Evolutionary conservation across 2,113 vertebrate genomes (phyloP), one percentile per base, ranked within the genome.

Genomic region (Ptilonorhynchus violaceus): DNA sequence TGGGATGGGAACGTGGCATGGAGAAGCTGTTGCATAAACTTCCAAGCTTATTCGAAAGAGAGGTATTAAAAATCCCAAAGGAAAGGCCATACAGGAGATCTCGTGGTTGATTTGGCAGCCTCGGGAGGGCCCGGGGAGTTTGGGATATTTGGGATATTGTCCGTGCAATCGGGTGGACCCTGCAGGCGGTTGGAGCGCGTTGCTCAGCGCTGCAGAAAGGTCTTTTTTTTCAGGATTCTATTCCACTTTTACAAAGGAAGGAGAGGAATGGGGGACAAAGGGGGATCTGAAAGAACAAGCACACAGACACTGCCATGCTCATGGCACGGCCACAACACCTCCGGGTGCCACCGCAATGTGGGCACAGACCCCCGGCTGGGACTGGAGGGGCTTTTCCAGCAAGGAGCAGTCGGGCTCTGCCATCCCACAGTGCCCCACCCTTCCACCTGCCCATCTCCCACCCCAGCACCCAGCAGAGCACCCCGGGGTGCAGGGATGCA

Each of bases 61-160:
- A 94, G 87, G 95, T 74, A 89, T 87, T 39, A 24, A 64, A 78
- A 79, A 56, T 81, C 69, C 64, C 83, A 33, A 67, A 89, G 89
- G 77, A 75, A 95, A 94, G 80, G 83, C 91, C 84, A 44, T 63
- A 27, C 24, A 13, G 86, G 86, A 95, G 64, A 63, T 70, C 27
- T 77, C 0, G 0, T 21, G 7, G 70, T 73, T 11, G 76, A 72
- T 67, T 6, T 59, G 58, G 62, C 84, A 89, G 92, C 91, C 93
- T 77, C 6, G 1, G 90, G 86, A 78, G 70, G 72, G 73, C 52
- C 70, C 3, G 93, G n/a, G n/a, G 89, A 31, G 39, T 35, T n/a
- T 59, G 87, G 85, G 88, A 37, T 42, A 37, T 28, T 60, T 56
- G 89, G 89, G 92, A 35, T 46, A 27, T 21, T 58, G 58, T 75